Conservation (phyloP, 2,888 invertebrate species). For the Drosophila testacea region DNA sequence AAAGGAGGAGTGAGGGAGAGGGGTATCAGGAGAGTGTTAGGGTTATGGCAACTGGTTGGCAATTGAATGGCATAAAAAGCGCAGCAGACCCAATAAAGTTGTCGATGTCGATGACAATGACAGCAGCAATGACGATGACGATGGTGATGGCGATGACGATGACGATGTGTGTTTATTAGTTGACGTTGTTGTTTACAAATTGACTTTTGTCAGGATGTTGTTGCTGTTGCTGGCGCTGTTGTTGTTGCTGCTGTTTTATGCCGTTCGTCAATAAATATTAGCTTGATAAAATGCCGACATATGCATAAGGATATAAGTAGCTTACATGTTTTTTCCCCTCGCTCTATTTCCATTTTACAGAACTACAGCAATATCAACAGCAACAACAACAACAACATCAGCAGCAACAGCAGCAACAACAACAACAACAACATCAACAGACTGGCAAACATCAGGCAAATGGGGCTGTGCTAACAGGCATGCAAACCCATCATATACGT, state of each 20-base stretch:
- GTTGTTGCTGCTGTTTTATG: constrained; percentile 3
- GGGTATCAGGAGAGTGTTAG: neutral
- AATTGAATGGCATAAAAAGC: constrained; percentile 61
- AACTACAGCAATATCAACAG: constrained; percentile 79
- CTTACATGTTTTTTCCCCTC: constrained; percentile 42
- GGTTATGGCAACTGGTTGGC: constrained; percentile 24
- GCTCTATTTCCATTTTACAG: constrained; percentile 41
- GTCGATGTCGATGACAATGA: constrained; percentile 36
- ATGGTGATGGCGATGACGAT: constrained; percentile 11
- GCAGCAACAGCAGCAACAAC: constrained; percentile 68
- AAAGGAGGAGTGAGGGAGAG: too few relatives aligned
- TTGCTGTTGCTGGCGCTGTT: constrained; percentile 15
- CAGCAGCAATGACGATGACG: constrained; percentile 1
- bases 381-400: constrained; percentile 71
- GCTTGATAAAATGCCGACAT: constrained; percentile 73
- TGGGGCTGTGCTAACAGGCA: constrained; percentile 81
- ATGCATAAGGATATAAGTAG: constrained; percentile 72
- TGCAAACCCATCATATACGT: constrained; percentile 83
- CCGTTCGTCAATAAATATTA: constrained; percentile 63
- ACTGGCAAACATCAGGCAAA: constrained; percentile 82
- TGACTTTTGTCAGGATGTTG: constrained; percentile 56
- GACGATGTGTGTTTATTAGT: constrained; percentile 61
- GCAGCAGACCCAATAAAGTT: constrained; percentile 53
- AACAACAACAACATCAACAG: constrained; percentile 67
- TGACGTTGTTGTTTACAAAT: constrained; percentile 69